A percentile compares a stretch with the other conserved stretches of the same genome.
phyloP scores from a whole-genome alignment of 1,140 invertebrate species.

The Frieseomelitta varia region DNA sequence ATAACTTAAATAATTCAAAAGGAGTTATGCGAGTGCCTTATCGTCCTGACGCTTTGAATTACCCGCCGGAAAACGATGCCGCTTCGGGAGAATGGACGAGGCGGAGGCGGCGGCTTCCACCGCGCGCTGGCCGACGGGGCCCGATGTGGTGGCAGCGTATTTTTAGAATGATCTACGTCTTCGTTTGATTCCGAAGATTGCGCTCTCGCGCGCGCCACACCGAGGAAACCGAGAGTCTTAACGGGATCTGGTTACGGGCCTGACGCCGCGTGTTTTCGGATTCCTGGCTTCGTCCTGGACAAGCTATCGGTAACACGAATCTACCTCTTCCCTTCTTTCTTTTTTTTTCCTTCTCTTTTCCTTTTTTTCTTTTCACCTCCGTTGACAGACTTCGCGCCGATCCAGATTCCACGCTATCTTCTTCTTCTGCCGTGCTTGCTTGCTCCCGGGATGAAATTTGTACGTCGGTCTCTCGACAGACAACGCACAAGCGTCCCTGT shows the following conservation, averaged over 20 bases:
- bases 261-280: constrained; percentile 60
- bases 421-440: neutral
- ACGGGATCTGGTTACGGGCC: constrained; percentile 69
- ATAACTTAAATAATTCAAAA: constrained; percentile 80
- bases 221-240: constrained; percentile 55
- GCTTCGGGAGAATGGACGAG: constrained; percentile 43
- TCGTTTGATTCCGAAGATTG: constrained; percentile 76
- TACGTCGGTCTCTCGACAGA: neutral
- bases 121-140: neutral
- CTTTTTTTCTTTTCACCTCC: constrained; percentile 13
- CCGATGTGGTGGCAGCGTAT: constrained; percentile 63
- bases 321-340: constrained; percentile 39
- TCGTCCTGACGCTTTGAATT: constrained; percentile 78
- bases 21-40: constrained; percentile 79
- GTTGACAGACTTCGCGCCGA: constrained; percentile 42
- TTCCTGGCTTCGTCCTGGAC: constrained; percentile 50
- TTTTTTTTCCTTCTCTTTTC: neutral
- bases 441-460: neutral
- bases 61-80: constrained; percentile 56
- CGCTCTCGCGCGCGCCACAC: constrained; percentile 49
- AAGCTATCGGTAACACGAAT: constrained; percentile 56
- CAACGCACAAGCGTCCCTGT: neutral
- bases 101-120: constrained; percentile 16
- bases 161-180: constrained; percentile 75
- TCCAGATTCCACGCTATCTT: constrained; percentile 44